Base-by-base conservation (phyloP, 2,113 vertebrate genomes). In the Dicrurus megarhynchus region DNA sequence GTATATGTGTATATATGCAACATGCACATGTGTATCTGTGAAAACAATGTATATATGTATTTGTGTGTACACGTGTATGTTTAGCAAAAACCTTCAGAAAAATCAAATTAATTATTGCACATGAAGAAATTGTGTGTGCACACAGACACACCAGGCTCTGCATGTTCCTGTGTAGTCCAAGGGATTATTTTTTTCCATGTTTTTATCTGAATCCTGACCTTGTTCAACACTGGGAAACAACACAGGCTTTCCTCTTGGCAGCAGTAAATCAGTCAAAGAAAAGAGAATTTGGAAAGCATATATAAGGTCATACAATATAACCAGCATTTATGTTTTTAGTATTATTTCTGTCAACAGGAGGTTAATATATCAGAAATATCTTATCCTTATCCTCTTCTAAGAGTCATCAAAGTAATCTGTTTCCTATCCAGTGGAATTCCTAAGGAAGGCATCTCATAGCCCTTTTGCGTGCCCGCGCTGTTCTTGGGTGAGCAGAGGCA, bases 401-500 rank as follows among this genome's bases (percentile, higher is more conserved):
- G 59, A 83, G 33, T 73, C 28, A 20, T 75, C 74, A 65, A 39
- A 78, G 18, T 84, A 69, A 70, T 95, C 50, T 77, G 19, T 71
- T 84, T 83, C 50, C 57, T 69, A 37, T 57, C 75, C 41, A 39
- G 27, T 33, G 42, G 39, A 24, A 55, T 73, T 95, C 57, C 87
- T 73, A 27, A 41, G 84, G 57, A 84, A 83, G 57, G 57, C 53
- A 33, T 74, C 81, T 87, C 61, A 1, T 1, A 61, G 20, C 20
- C 41, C 69, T 91, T 84, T 63, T 0, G 0, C 74, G 50, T 61
- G 68, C 55, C 64, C 42, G 21, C 0, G 0, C 84, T 71, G 56
- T 84, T 60, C 64, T 65, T 85, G 80, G 76, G 19, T 87, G 91
- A 94, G 46, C 84, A 68, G 84, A 87, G 91, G 50, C 94, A 95